A percentile compares a stretch with the other conserved stretches of the same genome.
phyloP scores from a whole-genome alignment of 2,888 invertebrate species.

The Maniola hyperantus region DNA sequence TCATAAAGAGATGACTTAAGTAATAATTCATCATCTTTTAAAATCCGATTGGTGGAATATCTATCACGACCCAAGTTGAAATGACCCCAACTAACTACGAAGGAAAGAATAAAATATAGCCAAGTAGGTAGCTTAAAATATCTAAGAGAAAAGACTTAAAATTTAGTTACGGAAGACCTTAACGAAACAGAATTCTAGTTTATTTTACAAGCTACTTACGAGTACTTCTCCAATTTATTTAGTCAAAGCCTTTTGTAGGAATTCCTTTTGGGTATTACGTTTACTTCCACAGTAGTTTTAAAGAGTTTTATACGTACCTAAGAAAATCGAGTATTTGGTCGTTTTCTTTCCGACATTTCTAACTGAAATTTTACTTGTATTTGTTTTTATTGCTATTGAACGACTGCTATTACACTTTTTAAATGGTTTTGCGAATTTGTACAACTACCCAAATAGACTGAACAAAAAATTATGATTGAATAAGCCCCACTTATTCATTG shows the following conservation, averaged over 20 bases:
- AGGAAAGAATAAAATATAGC: too few species aligned
- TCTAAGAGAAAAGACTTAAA: too few species aligned
- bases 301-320: background rate
- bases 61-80: too few species aligned
- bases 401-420: background rate
- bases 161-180: background rate
- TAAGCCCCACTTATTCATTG: too few species aligned
- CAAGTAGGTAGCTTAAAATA: too few species aligned
- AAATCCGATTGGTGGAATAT: too few species aligned
- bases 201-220: background rate
- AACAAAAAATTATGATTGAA: background rate
- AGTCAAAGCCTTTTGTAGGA: background rate
- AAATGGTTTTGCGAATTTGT: background rate
- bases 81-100: too few species aligned
- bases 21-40: too few species aligned
- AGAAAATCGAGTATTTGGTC: background rate
- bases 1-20: too few species aligned
- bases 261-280: background rate
- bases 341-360: background rate
- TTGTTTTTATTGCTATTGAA: background rate
- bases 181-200: conserved; percentile 3
- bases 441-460: background rate
- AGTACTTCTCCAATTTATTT: conserved; percentile 1
- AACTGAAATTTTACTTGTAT: background rate
- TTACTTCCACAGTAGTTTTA: background rate